Evolutionary conservation across 2,797 vertebrate species (phyloP).

Genomic region (Eulemur albifrons): DNA sequence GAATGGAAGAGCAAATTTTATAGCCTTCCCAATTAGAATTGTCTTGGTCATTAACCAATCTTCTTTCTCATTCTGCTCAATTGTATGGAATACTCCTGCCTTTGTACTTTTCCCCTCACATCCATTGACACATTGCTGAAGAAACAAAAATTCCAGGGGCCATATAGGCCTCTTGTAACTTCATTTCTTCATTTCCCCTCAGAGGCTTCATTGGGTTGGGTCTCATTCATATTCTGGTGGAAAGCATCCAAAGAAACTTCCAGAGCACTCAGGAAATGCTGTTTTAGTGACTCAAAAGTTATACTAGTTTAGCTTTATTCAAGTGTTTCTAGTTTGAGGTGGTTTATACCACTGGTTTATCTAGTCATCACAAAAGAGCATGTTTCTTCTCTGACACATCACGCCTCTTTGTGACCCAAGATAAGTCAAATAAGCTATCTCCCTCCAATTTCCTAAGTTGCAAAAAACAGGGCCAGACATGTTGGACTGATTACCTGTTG

Average conservation of each 20-base stretch:
- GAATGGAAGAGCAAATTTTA: background rate
- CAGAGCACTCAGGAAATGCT: slow-evolving; percentile 38
- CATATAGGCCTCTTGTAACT: background rate
- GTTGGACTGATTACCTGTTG: background rate
- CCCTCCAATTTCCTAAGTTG: slow-evolving; percentile 17
- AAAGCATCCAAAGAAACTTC: slow-evolving; percentile 47
- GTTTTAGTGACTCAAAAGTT: slow-evolving; percentile 41
- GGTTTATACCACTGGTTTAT: slow-evolving; percentile 33
- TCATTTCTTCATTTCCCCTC: slow-evolving; percentile 3
- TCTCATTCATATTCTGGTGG: background rate
- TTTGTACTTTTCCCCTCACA: background rate
- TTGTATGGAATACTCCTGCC: background rate
- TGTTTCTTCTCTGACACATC: slow-evolving; percentile 17
- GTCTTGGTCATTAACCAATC: background rate
- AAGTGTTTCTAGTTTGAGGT: slow-evolving; percentile 13
- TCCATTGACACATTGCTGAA: background rate
- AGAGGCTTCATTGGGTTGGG: background rate
- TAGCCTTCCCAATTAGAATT: background rate
- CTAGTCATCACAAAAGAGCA: slow-evolving; percentile 26
- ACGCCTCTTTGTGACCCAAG: background rate
- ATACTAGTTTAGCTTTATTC: slow-evolving; percentile 33
- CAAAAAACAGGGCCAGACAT: background rate
- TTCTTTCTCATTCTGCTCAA: background rate
- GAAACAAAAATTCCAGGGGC: background rate
- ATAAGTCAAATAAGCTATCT: slow-evolving; percentile 18